Base-by-base conservation (phyloP, 2,113 vertebrate genomes). In the Oplegnathus fasciatus region DNA sequence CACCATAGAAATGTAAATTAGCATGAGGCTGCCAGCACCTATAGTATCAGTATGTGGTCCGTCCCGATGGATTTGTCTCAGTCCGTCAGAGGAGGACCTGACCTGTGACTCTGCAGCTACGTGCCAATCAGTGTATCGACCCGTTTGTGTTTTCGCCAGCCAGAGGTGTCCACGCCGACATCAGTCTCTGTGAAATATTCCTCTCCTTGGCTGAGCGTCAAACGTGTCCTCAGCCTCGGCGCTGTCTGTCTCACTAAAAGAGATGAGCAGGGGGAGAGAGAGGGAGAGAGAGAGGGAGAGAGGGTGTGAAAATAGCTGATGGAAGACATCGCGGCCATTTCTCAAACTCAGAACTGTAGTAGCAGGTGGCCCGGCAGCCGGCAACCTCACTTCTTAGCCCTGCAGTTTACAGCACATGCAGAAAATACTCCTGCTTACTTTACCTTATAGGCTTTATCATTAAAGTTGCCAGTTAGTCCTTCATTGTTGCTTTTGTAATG, bases 121-220 rank as follows among this genome's bases (percentile, higher is more conserved):
- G 9, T 80, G 84, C 73, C 88, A 84, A 87, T 89, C 88, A 87
- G 72, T 2, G 22, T 42, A 92, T 92, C 68, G 91, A 92, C 83
- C 86, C 46, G 42, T 84, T 75, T 74, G 89, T 76, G 90, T 91
- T 91, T 83, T 80, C 78, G 22, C 61, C 69, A 30, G 79, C 74
- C n/a, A n/a, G 84, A 91, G 87, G 73, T 61, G 87, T 80, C 80
- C 5, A 9, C n/a, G 15, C 58, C 8, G 79, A 75, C 87, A 83
- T 76, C 78, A 2, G 60, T 22, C 82, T 70, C 15, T 1, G 82
- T 92, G 84, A 92, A 89, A 87, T 90, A 86, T 91, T 91, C 42
- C 83, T 68, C 73, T 64, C 55, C 78, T 83, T 79, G 83, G 80
- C 75, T 18, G 26, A 9, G 68, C 54, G 75, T 74, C 86, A 81